These are phyloP conservation scores for Hippocampus abdominalis DNA, from an alignment of 2,113 vertebrate species.

Conservation along the genomic window DNA sequence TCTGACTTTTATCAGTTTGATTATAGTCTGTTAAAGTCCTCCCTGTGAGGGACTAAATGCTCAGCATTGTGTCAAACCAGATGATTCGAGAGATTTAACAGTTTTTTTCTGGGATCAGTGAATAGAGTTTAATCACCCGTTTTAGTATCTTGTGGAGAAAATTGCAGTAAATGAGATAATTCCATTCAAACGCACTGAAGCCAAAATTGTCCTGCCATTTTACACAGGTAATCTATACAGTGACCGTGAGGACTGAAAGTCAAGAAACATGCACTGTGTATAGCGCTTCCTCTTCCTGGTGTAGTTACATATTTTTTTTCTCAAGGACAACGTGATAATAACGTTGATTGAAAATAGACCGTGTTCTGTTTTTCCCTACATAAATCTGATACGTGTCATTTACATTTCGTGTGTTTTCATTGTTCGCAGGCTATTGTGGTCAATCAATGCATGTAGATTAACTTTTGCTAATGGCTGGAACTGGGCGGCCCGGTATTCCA, in stretches of 20 bases:
- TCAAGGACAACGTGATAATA: constrained; percentile 13
- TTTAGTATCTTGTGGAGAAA: constrained; percentile 1
- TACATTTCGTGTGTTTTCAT: constrained; percentile 1
- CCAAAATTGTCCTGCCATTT: constrained; percentile 16
- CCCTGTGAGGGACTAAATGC: constrained; percentile 17
- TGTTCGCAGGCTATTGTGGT: not conserved
- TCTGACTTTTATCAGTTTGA: constrained; percentile 44
- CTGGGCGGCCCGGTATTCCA: no score
- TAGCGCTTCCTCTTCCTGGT: not conserved
- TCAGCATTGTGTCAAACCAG: constrained; percentile 23
- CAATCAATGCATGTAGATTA: not conserved
- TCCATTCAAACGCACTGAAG: constrained; percentile 12
- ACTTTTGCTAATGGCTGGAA: no score
- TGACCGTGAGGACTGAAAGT: not conserved
- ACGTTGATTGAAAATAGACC: constrained; percentile 4
- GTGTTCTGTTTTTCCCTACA: constrained; percentile 14
- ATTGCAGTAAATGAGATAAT: constrained; percentile 6
- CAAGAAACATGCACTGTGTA: constrained; percentile 3
- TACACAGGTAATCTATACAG: constrained; percentile 13
- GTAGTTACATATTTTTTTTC: constrained; percentile 16
- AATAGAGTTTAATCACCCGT: constrained; percentile 10
- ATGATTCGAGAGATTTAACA: constrained; percentile 23
- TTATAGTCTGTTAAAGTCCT: constrained; percentile 36
- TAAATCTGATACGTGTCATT: constrained; percentile 19
- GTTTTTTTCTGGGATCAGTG: constrained; percentile 16